Evolutionary conservation across 23 tunicate species (phyloP), one percentile per base, ranked within the genome.

Genomic region (Trididemnum nubilum): DNA sequence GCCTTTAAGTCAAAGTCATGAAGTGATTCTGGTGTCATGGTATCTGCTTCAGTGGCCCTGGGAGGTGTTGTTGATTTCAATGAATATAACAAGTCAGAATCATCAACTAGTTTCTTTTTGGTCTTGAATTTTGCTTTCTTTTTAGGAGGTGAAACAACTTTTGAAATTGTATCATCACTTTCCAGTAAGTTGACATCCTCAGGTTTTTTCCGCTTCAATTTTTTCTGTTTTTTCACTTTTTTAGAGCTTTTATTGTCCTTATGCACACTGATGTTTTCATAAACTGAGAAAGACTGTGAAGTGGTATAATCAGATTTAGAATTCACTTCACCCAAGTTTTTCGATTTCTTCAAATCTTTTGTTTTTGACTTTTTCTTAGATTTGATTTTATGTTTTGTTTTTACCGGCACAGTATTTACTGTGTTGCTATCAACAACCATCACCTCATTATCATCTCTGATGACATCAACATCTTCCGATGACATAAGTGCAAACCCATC

Each of bases 391-490:
- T 9, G 54, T 9, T 15, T 7, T 9, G 9, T 15, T 15, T 44
- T 44, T 9, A 15, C 54, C 54, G 54, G 15, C 54, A 44, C 9
- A 15, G 4, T 26, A 12, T 61, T 61, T 26, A n/a, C 25, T 12
- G 18, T 60, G 65, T 61, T 75, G 37, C 34, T 36, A 19, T 12
- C 27, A 26, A 19, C 12, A 60, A 80, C 84, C 0, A 39, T 36
- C 1, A 85, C 49, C 29, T 85, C 82, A 65, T 85, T 82, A 27
- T 65, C 75, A 9, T 85, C 82, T 49, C 88, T 34, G 23, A 85
- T 85, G 0, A 85, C 69, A 2, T 76, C 82, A 33, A 85, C 67
- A 64, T 85, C 82, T 1, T 85, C 88, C 24, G 37, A 51, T 30
- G 88, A 57, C 27, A 85, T 36, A 1, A 85, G 60, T 7, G 64